Base-by-base conservation (phyloP, 2,888 invertebrate species). In the Charanyca ferruginea region DNA sequence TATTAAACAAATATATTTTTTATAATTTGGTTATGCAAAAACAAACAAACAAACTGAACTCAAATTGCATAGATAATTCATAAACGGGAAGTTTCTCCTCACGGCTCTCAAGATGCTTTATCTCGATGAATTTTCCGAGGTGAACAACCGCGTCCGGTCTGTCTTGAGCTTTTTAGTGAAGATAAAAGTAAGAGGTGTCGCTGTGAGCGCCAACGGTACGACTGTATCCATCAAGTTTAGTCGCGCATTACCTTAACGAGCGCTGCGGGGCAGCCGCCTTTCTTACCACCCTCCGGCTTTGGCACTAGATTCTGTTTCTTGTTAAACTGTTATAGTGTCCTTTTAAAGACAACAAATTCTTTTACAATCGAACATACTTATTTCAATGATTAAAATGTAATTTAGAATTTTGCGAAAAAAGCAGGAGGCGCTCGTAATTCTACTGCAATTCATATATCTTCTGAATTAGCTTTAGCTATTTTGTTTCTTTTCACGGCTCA, bases 151-250 rank as follows among this genome's bases (percentile, higher is more conserved):
- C 68, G 60, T 68, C 53, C 60, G 59, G 75, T 76, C 66, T 77
- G 74, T 79, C 77, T 76, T 75, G 51, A 79, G 80, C 81, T 79
- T 81, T 82, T 86, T 79, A 83, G 85, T 83, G 83, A 79, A 83
- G 84, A 85, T 87, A 86, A 84, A 85, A 86, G 80, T 81, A 76
- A 83, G 71, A 76, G 81, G 77, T 79, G 73, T 78, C 79, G 83
- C 82, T 85, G 85, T 84, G 80, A 83, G 79, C 71, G 76, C 71
- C 69, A 60, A 66, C 75, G 70, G 76, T 79, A 78, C 66, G 78
- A 77, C 75, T 84, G 83, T 85, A 88, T 90, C 90, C 86, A 88
- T 91, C 88, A 89, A 87, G 87, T 89, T 89, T 88, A 91, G 86
- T 83, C 86, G 80, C 87, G 83, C 87, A 88, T 90, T 90, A 90